Evolutionary conservation across 2,113 vertebrate genomes (phyloP).

Genomic region (Australoheros scitulus): DNA sequence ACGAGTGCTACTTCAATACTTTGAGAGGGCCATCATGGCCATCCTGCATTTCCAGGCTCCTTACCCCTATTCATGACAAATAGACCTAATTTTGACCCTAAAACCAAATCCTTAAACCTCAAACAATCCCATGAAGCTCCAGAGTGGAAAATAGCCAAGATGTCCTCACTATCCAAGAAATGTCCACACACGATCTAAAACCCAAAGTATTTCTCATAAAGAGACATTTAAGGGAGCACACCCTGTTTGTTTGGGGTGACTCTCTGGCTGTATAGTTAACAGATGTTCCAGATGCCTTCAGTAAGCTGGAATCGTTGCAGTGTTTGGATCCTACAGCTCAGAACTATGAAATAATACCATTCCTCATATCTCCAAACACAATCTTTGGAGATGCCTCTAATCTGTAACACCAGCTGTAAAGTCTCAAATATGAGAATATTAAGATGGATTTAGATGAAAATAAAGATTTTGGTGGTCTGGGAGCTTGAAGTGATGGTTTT

Average conservation of each 20-base stretch:
- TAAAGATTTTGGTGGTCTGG: neutral
- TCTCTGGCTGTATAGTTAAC: slow-evolving; percentile 3
- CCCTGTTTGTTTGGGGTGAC: slow-evolving; percentile 2
- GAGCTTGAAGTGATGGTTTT: neutral
- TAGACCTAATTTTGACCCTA: neutral
- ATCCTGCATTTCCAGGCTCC: neutral
- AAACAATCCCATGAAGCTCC: neutral
- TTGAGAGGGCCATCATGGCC: neutral
- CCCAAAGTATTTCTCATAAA: neutral
- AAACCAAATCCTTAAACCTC: neutral
- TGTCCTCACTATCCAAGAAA: neutral
- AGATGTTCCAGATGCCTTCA: slow-evolving; percentile 43
- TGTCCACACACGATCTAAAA: neutral
- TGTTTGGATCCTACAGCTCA: neutral
- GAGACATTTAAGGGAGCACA: neutral
- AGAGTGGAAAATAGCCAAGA: neutral
- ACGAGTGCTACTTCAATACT: neutral
- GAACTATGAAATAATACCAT: neutral
- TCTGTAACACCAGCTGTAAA: neutral
- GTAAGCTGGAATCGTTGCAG: slow-evolving; percentile 39
- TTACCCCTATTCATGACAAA: neutral
- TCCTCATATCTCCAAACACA: neutral
- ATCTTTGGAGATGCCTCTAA: neutral
- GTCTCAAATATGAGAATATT: neutral
- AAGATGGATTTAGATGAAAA: neutral